Conservation (phyloP, 2,113 vertebrate genomes). For the Micromys minutus region DNA sequence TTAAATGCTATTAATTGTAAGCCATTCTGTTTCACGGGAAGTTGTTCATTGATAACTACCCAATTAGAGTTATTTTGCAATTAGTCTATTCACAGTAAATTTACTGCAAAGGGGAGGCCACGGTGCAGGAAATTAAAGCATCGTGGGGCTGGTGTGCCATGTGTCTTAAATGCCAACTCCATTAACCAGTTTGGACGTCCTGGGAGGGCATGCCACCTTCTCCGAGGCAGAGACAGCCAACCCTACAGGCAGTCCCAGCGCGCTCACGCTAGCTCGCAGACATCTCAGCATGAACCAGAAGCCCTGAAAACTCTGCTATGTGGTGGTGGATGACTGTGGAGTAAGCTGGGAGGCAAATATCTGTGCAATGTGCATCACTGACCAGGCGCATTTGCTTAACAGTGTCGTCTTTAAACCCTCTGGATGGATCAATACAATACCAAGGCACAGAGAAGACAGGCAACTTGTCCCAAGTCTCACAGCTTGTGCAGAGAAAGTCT, state of each 20-base stretch:
- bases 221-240: background rate
- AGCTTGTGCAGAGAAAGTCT: background rate
- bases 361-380: too few species aligned
- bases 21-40: conserved; percentile 86
- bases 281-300: background rate
- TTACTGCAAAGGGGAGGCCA: conserved; percentile 83
- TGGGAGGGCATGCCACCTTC: conserved; percentile 33
- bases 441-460: background rate
- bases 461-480: background rate
- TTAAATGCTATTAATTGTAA: conserved; percentile 88
- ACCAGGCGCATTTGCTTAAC: background rate
- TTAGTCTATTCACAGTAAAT: conserved; percentile 89
- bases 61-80: conserved; percentile 90
- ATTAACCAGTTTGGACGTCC: conserved; percentile 67
- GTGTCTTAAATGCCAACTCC: conserved; percentile 75
- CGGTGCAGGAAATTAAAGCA: conserved; percentile 81
- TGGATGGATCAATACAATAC: background rate
- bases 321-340: background rate
- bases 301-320: background rate
- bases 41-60: conserved; percentile 87
- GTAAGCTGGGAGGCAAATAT: background rate
- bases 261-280: accelerated
- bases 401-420: background rate
- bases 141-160: conserved; percentile 65
- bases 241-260: background rate